Conservation (phyloP, 92 coral and sea anemone genomes). For the Pocillopora meandrina region DNA sequence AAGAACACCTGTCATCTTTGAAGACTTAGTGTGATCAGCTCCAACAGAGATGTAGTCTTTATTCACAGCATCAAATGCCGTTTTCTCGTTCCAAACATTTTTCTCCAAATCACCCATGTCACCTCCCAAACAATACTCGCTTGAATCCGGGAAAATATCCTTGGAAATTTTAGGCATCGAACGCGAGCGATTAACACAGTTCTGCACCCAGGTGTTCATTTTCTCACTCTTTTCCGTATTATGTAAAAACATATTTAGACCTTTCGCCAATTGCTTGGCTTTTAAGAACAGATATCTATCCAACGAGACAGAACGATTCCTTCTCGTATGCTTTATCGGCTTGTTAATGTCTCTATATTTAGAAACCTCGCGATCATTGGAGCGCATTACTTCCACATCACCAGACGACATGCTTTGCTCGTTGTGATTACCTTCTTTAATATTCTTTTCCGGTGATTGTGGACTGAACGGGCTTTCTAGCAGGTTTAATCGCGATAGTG, state of each 20-base stretch:
- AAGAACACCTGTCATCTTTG: neutral
- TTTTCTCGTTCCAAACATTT: neutral
- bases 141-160: constrained; percentile 1
- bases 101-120: constrained; percentile 13
- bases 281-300: constrained; percentile 38
- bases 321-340: constrained; percentile 20
- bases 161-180: constrained; percentile 39
- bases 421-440: neutral
- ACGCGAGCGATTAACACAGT: constrained; percentile 35
- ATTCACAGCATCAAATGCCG: neutral
- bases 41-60: neutral
- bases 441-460: constrained; percentile 6
- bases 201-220: constrained; percentile 3
- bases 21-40: neutral
- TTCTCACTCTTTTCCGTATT: constrained; percentile 5
- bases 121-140: neutral
- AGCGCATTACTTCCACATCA: constrained; percentile 1
- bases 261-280: constrained; percentile 33
- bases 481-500: constrained; percentile 27
- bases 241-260: constrained; percentile 7
- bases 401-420: constrained; percentile 30
- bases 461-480: constrained; percentile 29
- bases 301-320: constrained; percentile 36
- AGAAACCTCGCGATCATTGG: neutral
- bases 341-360: constrained; percentile 16